These are phyloP conservation scores for Volucella inanis DNA, from an alignment of 2,888 invertebrate genomes.

Conservation along the genomic window DNA sequence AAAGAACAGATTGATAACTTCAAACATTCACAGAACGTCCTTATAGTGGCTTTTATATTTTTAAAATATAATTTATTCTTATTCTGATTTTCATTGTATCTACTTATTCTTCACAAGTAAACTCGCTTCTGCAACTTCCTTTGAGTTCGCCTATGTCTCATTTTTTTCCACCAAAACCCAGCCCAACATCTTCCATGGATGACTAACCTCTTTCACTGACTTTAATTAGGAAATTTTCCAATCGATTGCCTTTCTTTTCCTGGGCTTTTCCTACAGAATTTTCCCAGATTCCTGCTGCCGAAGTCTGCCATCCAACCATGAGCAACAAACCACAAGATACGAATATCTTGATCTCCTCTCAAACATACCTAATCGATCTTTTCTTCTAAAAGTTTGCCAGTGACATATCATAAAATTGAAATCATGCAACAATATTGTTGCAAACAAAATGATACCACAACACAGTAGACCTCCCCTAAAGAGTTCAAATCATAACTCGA, in stretches of 20 bases:
- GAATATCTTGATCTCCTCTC: constrained; percentile 62
- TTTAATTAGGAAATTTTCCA: constrained; percentile 69
- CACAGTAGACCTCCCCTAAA: not conserved
- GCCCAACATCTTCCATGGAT: constrained; percentile 3
- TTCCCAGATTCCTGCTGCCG: not conserved
- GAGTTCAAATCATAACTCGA: constrained; percentile 44
- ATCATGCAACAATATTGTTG: constrained; percentile 60
- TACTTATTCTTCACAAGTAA: too few relatives aligned
- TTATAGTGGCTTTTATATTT: too few relatives aligned
- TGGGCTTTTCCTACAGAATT: constrained; percentile 6
- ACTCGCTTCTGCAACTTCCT: too few relatives aligned
- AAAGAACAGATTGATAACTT: too few relatives aligned
- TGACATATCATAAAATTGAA: constrained; percentile 73
- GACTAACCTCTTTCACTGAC: constrained; percentile 32
- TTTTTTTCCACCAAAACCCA: too few relatives aligned
- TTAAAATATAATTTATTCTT: too few relatives aligned
- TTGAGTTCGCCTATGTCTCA: too few relatives aligned
- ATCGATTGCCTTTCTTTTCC: constrained; percentile 31
- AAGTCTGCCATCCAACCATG: constrained; percentile 17
- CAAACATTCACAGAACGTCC: too few relatives aligned
- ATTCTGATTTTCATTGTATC: too few relatives aligned
- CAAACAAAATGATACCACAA: constrained; percentile 4
- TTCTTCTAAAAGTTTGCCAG: constrained; percentile 55
- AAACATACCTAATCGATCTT: constrained; percentile 70
- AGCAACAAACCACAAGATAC: constrained; percentile 41